Conservation (phyloP, 2,888 invertebrate species). For the Pseudococcus viburni region DNA sequence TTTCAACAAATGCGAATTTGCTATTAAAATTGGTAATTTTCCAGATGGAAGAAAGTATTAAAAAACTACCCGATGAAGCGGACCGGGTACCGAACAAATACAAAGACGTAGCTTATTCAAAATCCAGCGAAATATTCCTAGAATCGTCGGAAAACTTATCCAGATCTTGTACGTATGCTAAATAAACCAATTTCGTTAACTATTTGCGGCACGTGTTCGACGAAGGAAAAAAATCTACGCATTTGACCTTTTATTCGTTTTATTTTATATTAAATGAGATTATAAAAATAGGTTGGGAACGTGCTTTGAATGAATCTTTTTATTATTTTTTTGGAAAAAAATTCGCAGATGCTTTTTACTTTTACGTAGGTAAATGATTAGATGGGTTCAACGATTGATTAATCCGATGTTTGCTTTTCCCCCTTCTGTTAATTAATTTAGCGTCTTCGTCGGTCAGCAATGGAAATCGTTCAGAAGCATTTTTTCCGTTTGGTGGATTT, state of each 20-base stretch:
- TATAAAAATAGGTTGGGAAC: neutral
- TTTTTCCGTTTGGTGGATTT: neutral
- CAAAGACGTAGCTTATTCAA: neutral
- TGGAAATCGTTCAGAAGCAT: constrained; percentile 33
- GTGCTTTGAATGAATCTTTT: neutral
- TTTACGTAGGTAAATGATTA: too few species aligned
- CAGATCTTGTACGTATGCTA: neutral
- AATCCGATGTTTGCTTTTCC: neutral
- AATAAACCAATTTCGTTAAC: neutral
- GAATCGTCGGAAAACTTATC: neutral
- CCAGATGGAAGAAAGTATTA: neutral
- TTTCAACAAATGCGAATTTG: neutral
- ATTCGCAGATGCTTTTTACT: neutral
- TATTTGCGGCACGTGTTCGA: neutral
- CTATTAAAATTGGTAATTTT: neutral
- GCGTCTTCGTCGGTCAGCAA: neutral
- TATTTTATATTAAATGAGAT: too few species aligned
- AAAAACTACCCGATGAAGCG: neutral
- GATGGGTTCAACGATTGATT: neutral
- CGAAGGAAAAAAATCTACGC: neutral
- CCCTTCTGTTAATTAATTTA: neutral
- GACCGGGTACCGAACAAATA: neutral
- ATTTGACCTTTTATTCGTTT: too few species aligned
- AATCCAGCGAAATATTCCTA: neutral
- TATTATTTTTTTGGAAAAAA: neutral